A percentile compares a stretch with the other conserved stretches of the same genome.
These are phyloP conservation scores for Helostoma temminkii DNA, from an alignment of 2,797 vertebrate genomes.

Conservation along the genomic window DNA sequence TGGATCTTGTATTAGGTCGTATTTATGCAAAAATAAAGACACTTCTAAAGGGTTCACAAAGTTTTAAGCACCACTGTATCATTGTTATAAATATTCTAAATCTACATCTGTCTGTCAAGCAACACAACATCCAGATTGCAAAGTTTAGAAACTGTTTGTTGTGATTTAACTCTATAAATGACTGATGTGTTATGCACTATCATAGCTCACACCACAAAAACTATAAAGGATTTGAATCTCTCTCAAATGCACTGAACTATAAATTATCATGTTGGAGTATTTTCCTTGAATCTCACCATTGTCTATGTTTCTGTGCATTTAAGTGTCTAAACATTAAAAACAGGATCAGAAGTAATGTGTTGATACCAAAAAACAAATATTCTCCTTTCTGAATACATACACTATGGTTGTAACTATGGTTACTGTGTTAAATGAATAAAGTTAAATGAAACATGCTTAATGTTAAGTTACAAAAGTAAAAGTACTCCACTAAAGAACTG, in stretches of 20 bases:
- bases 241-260: conserved; percentile 22
- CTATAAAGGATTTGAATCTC: conserved; percentile 10
- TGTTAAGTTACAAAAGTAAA: no score
- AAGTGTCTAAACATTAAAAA: conserved; percentile 21
- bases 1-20: no score
- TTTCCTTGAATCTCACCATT: conserved; percentile 5
- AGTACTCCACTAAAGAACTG: no score
- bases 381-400: conserved; percentile 36
- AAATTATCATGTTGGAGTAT: neutral
- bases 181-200: conserved; percentile 19
- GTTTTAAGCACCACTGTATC: neutral
- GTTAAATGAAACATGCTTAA: conserved; percentile 6
- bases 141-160: conserved; percentile 19
- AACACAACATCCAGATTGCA: conserved; percentile 3
- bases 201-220: conserved; percentile 32
- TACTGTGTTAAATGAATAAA: no score
- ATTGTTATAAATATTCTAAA: conserved; percentile 9
- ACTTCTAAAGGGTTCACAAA: neutral
- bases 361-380: conserved; percentile 39
- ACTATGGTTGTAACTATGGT: conserved; percentile 58
- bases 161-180: conserved; percentile 8
- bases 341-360: conserved; percentile 21
- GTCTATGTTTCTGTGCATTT: conserved; percentile 9
- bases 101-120: conserved; percentile 13
- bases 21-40: no score